phyloP scores from a whole-genome alignment of 92 coral and sea anemone genomes.

The Bergia sp. region DNA sequence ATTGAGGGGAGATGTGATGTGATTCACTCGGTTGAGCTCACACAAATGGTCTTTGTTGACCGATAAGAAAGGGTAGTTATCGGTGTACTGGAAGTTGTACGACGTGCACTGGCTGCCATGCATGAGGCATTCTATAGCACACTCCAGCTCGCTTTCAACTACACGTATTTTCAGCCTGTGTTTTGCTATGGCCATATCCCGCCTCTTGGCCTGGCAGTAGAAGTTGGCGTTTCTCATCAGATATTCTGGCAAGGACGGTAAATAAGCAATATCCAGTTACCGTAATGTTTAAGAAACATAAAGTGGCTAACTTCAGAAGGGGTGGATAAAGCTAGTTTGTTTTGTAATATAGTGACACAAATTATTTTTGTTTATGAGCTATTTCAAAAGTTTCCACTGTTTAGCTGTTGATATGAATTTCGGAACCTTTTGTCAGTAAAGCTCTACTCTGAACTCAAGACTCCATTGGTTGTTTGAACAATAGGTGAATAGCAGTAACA shows the following conservation, averaged over 20 bases:
- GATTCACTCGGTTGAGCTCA: slow-evolving; percentile 42
- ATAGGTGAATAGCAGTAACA: too few species aligned
- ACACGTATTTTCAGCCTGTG: slow-evolving; percentile 55
- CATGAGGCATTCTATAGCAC: slow-evolving; percentile 66
- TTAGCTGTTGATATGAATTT: too few species aligned
- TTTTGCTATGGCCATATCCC: slow-evolving; percentile 46
- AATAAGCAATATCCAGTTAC: too few species aligned
- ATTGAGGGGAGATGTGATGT: slow-evolving; percentile 35
- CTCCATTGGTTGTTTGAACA: too few species aligned
- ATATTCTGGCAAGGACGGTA: slow-evolving; percentile 21
- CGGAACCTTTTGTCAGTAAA: too few species aligned
- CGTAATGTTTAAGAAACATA: too few species aligned
- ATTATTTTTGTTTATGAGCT: too few species aligned
- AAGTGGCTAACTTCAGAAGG: too few species aligned
- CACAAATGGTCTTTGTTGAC: slow-evolving; percentile 19
- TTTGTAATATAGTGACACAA: too few species aligned
- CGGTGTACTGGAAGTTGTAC: slow-evolving; percentile 53
- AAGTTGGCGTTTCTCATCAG: slow-evolving; percentile 56
- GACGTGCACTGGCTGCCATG: slow-evolving; percentile 54
- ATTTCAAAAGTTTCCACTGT: too few species aligned
- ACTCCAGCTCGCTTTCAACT: slow-evolving; percentile 60
- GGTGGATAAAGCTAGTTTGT: too few species aligned
- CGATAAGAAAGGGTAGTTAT: slow-evolving; percentile 20
- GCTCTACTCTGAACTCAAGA: too few species aligned
- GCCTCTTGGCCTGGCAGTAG: slow-evolving; percentile 57